Percentiles rank a stretch among this genome's conserved stretches.
These are phyloP conservation scores for Diplazon laetatorius DNA, from an alignment of 2,888 invertebrate genomes.

Conservation along the genomic window DNA sequence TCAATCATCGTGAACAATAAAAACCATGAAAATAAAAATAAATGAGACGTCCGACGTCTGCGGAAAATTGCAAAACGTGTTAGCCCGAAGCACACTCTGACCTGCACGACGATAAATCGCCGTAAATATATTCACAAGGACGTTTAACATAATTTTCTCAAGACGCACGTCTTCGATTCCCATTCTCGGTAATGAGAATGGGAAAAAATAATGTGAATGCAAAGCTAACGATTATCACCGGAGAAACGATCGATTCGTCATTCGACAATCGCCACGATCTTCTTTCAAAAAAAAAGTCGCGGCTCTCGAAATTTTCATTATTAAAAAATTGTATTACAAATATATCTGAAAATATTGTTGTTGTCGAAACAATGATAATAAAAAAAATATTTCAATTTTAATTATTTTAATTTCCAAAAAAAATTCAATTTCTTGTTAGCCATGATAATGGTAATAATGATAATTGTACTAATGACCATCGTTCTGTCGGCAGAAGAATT, in stretches of 20 bases:
- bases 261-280: neutral
- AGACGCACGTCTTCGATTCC: conserved; percentile 2
- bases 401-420: too few relatives aligned
- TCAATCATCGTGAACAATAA: neutral
- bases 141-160: conserved; percentile 15
- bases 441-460: conserved; percentile 7
- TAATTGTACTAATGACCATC: conserved; percentile 55
- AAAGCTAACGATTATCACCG: neutral
- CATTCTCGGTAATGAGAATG: conserved; percentile 13
- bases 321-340: conserved; percentile 13
- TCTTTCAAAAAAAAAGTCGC: neutral
- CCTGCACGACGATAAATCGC: conserved; percentile 43
- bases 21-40: neutral
- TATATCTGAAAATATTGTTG: neutral
- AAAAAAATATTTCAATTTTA: too few relatives aligned
- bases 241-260: neutral
- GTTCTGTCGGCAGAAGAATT: conserved; percentile 78
- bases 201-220: neutral
- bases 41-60: conserved; percentile 45
- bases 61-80: conserved; percentile 45
- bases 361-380: neutral
- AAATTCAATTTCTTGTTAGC: too few relatives aligned
- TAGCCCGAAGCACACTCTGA: conserved; percentile 27
- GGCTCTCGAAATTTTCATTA: conserved; percentile 46
- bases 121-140: conserved; percentile 37